These are phyloP conservation scores for Escarpia spicata DNA, from an alignment of 2,888 invertebrate species.

Conservation along the genomic window DNA sequence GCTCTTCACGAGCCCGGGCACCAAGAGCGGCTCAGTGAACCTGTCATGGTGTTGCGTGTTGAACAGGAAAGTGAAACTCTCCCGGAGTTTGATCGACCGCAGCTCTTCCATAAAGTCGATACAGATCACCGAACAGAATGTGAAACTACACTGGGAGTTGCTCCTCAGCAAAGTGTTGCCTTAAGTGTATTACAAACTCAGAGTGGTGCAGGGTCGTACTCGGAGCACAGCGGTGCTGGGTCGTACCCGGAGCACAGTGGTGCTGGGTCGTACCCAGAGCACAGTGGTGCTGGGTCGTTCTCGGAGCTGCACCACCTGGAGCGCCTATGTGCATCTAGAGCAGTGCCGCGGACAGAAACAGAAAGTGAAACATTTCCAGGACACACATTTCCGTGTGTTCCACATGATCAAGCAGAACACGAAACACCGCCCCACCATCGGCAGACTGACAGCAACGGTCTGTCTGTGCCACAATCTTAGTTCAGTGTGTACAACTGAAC, in stretches of 20 bases:
- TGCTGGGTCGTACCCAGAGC: too few relatives aligned
- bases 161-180: not conserved
- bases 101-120: not conserved
- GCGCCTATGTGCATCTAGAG: not conserved
- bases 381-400: not conserved
- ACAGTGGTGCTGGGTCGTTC: not conserved
- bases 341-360: not conserved
- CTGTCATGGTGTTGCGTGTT: not conserved
- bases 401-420: too few relatives aligned
- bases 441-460: not conserved
- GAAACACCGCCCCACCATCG: not conserved
- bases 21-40: not conserved
- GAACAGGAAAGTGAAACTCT: not conserved
- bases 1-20: not conserved
- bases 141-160: not conserved
- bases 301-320: not conserved
- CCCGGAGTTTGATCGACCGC: not conserved
- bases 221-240: not conserved
- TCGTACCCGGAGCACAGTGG: too few relatives aligned
- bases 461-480: not conserved
- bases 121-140: not conserved
- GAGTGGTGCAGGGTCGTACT: not conserved
- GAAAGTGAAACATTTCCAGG: constrained; percentile 4
- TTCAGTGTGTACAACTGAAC: not conserved
- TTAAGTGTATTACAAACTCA: not conserved